Evolutionary conservation across 2,888 invertebrate genomes (phyloP).

Genomic region (Rhagium mordax): DNA sequence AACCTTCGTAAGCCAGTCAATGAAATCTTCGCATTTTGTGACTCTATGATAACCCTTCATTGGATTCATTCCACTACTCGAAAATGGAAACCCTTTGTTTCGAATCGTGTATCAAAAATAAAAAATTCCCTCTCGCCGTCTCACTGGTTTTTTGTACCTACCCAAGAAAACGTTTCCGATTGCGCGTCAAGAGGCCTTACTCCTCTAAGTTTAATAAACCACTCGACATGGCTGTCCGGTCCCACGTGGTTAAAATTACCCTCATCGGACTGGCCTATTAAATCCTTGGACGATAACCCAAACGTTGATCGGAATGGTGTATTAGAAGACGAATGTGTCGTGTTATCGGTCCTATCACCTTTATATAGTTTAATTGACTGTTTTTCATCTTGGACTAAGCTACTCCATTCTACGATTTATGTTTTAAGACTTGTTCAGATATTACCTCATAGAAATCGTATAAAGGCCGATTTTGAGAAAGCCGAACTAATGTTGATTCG

Average conservation of each 20-base stretch:
- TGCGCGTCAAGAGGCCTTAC: neutral
- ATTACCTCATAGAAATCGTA: neutral
- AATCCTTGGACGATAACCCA: neutral
- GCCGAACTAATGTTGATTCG: conserved; percentile 5
- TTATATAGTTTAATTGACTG: conserved; percentile 12
- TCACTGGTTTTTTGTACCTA: conserved; percentile 20
- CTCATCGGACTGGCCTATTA: neutral
- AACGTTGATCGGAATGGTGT: too few species aligned
- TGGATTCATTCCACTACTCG: neutral
- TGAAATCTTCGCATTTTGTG: neutral
- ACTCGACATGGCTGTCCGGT: neutral
- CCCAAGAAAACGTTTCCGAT: neutral
- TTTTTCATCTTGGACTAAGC: conserved; percentile 16
- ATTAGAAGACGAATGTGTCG: neutral
- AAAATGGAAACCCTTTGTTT: conserved; percentile 3
- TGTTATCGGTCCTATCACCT: neutral
- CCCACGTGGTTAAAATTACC: neutral
- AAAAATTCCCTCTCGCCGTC: neutral
- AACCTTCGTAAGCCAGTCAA: neutral
- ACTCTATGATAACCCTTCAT: neutral
- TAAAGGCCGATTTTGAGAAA: neutral
- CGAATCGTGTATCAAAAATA: neutral
- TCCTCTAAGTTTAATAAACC: neutral
- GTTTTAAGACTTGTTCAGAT: conserved; percentile 12
- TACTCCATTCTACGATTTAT: neutral